Evolutionary conservation across 2,888 invertebrate species (phyloP).

Genomic region (Disparrhopalites patrizii): DNA sequence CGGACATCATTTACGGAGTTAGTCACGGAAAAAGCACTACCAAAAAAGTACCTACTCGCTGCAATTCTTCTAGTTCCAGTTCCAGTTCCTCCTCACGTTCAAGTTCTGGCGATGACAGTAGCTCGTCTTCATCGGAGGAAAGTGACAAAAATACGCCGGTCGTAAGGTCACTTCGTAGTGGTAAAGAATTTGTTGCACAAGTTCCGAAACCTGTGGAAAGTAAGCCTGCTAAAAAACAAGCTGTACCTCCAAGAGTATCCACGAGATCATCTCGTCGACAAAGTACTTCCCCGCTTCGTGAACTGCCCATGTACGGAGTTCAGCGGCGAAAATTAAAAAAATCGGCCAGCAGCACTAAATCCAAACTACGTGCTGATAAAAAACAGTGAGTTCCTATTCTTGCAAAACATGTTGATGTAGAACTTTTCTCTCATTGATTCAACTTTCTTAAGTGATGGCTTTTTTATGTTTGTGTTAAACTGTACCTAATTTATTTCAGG

Average conservation of each 20-base stretch:
- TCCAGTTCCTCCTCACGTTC: neutral
- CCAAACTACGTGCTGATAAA: constrained; percentile 56
- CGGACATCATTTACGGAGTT: constrained; percentile 47
- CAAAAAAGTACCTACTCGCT: neutral
- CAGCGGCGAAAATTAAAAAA: constrained; percentile 28
- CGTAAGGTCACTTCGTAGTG: constrained; percentile 40
- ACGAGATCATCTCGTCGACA: constrained; percentile 43
- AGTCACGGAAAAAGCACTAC: constrained; percentile 24
- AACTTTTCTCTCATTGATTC: too few relatives aligned
- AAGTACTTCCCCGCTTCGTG: constrained; percentile 44
- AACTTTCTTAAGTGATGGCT: too few relatives aligned
- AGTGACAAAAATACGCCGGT: constrained; percentile 22
- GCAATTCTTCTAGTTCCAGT: neutral
- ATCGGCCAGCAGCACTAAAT: constrained; percentile 50
- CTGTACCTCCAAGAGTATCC: constrained; percentile 14
- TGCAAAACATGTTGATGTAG: too few relatives aligned
- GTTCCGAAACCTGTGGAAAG: constrained; percentile 23
- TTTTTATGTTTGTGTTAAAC: too few relatives aligned
- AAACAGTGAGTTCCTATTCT: constrained; percentile 3
- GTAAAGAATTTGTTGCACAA: constrained; percentile 37
- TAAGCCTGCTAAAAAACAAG: constrained; percentile 27
- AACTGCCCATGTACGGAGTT: constrained; percentile 47
- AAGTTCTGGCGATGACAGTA: constrained; percentile 1
- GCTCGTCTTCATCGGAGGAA: constrained; percentile 24
- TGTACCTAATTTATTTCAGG: neutral